Base-by-base conservation (phyloP, 2,797 vertebrate species). In the Catamblyrhynchus diadema region DNA sequence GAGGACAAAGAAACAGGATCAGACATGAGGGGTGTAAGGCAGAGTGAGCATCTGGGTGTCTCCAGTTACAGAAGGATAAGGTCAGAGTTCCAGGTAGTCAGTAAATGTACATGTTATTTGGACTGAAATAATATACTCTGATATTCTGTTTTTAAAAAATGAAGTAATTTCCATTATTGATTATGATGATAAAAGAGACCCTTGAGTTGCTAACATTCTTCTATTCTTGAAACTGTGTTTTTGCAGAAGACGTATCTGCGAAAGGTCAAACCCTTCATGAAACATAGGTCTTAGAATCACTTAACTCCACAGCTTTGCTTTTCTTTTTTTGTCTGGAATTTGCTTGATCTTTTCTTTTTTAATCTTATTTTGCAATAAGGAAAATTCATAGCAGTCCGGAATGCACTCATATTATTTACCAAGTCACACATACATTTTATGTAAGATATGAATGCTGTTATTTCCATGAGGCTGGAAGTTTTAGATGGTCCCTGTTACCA, bases 1-100 rank as follows among this genome's bases (percentile, higher is more conserved):
- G n/a, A 82, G 62, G 54, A 53, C 7, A 3, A 50, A 53, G 9
- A 39, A 45, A 30, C 0, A 0, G n/a, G 17, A 57, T 74, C 53
- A 75, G 54, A 48, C 13, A 30, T 79, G 21, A 75, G 42, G 72
- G 10, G 21, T 84, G 4, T 13, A 27, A 32, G 39, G 48, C 6
- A 45, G 30, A 57, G 8, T 0, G 1, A 67, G 47, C 24, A 42
- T 16, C 15, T 79, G 39, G 4, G 9, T 44, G 18, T 62, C 27
- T 42, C 27, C 42, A 48, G 39, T 42, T 80, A 19, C 10, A 57
- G 42, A 67, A 77, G 12, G 5, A 44, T 79, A 13, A 77, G 45
- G 25, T 87, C 57, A 28, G 54, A 60, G 19, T 72, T 93, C 71
- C 50, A 72, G 51, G 19, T 85, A 53, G 32, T 22, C 16, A 41